Conservation (phyloP, 2,888 invertebrate species). For the Suillia variegata region DNA sequence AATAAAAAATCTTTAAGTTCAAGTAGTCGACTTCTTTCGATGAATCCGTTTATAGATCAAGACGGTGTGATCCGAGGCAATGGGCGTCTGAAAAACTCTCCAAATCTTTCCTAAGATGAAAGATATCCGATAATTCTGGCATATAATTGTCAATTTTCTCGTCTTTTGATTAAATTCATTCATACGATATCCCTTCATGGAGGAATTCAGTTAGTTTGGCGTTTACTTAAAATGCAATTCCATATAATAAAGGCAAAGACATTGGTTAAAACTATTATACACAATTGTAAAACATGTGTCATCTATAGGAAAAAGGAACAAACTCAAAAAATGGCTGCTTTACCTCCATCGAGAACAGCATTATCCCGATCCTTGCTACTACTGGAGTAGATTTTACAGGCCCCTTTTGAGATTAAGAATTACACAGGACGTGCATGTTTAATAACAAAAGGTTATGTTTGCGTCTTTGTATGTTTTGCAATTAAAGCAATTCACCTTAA, state of each 20-base stretch:
- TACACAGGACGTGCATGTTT: slow-evolving; percentile 8
- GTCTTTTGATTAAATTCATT: background rate
- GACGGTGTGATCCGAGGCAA: slow-evolving; percentile 5
- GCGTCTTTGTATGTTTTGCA: slow-evolving; percentile 1
- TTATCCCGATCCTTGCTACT: too few species aligned
- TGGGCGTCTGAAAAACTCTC: too few species aligned
- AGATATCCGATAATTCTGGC: slow-evolving; percentile 11
- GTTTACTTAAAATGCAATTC: background rate
- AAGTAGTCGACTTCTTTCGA: too few species aligned
- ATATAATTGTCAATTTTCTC: background rate
- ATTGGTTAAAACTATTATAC: background rate
- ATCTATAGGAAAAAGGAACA: background rate
- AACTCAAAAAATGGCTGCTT: too few species aligned
- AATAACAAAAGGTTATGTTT: slow-evolving; percentile 2
- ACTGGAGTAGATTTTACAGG: too few species aligned
- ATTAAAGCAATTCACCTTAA: slow-evolving; percentile 1
- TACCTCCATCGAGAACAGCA: too few species aligned
- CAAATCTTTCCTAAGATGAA: slow-evolving; percentile 12
- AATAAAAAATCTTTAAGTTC: slow-evolving; percentile 4
- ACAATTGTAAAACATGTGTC: slow-evolving; percentile 8
- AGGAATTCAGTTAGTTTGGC: background rate
- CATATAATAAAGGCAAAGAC: slow-evolving; percentile 4
- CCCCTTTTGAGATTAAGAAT: too few species aligned
- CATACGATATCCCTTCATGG: slow-evolving; percentile 7
- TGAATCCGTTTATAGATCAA: slow-evolving; percentile 17